Conservation (phyloP, 2,888 invertebrate genomes). For the Phoenoteleia sp. region DNA sequence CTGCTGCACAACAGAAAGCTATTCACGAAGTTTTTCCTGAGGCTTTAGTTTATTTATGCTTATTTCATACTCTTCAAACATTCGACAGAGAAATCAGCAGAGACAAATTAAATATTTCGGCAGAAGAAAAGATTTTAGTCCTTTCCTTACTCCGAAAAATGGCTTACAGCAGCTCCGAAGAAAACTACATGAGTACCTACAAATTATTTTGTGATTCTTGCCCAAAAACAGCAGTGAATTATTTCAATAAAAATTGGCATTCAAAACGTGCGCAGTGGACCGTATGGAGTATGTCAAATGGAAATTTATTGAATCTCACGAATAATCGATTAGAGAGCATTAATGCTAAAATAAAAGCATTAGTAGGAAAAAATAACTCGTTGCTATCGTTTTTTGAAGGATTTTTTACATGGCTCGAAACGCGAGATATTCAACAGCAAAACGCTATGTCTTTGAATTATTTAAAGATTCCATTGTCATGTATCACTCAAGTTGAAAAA, state of each 20-base stretch:
- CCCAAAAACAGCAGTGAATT: background rate
- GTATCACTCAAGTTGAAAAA: background rate
- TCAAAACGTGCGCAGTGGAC: constrained; percentile 11
- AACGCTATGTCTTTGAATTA: constrained; percentile 9
- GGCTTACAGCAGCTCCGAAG: background rate
- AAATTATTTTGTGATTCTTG: constrained; percentile 2
- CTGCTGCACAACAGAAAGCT: background rate
- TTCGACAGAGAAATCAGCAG: constrained; percentile 28
- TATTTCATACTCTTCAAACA: constrained; percentile 50
- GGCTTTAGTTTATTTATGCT: constrained; percentile 33
- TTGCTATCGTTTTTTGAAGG: too few species aligned
- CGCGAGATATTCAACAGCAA: constrained; percentile 7
- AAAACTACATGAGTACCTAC: background rate
- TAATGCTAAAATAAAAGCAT: constrained; percentile 41
- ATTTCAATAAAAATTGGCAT: constrained; percentile 44
- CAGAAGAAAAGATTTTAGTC: constrained; percentile 7
- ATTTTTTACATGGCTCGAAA: background rate
- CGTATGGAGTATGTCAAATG: background rate
- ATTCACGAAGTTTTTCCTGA: constrained; percentile 28
- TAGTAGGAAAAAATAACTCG: background rate
- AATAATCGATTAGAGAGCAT: constrained; percentile 39
- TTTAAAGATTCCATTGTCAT: background rate
- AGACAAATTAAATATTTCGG: constrained; percentile 15
- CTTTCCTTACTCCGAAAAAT: constrained; percentile 22
- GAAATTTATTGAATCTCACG: constrained; percentile 16